A percentile compares a stretch with the other conserved stretches of the same genome.
Evolutionary conservation across 1,140 invertebrate genomes (phyloP).

Genomic region (Magallana gigas): DNA sequence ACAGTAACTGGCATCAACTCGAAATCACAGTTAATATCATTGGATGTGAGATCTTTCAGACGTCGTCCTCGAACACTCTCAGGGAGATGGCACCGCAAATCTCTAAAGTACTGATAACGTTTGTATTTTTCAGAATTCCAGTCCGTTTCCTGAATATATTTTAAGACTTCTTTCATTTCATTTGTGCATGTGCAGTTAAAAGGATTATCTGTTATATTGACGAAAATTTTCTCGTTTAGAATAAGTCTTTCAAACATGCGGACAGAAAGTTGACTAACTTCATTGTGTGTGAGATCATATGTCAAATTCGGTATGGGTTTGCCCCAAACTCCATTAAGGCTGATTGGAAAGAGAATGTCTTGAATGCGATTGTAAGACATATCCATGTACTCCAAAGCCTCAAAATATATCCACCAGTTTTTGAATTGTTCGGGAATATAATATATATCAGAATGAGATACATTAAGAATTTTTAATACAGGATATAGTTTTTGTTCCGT

Average conservation of each 20-base stretch:
- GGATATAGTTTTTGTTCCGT: conserved; percentile 16
- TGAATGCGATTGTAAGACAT: conserved; percentile 61
- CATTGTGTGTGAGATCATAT: conserved; percentile 58
- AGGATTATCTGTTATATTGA: conserved; percentile 61
- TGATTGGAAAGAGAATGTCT: conserved; percentile 46
- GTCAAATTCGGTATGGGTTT: conserved; percentile 8
- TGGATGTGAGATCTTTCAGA: conserved; percentile 43
- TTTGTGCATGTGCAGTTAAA: conserved; percentile 61
- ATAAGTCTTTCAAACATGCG: conserved; percentile 53
- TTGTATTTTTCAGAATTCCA: conserved; percentile 30
- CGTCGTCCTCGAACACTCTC: conserved; percentile 41
- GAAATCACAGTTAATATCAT: conserved; percentile 48
- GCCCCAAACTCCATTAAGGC: background rate
- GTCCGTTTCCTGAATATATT: conserved; percentile 49
- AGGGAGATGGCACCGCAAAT: conserved; percentile 58
- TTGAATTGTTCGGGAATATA: conserved; percentile 40
- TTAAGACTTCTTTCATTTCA: conserved; percentile 46
- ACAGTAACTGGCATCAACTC: conserved; percentile 53
- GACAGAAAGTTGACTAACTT: conserved; percentile 52
- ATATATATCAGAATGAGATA: background rate
- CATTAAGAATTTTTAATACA: background rate
- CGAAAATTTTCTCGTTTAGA: conserved; percentile 45
- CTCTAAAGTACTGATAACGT: conserved; percentile 58
- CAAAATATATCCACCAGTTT: conserved; percentile 61
- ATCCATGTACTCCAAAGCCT: conserved; percentile 61